Conservation (phyloP, 2,888 invertebrate genomes). For the Podabrus alpinus region DNA sequence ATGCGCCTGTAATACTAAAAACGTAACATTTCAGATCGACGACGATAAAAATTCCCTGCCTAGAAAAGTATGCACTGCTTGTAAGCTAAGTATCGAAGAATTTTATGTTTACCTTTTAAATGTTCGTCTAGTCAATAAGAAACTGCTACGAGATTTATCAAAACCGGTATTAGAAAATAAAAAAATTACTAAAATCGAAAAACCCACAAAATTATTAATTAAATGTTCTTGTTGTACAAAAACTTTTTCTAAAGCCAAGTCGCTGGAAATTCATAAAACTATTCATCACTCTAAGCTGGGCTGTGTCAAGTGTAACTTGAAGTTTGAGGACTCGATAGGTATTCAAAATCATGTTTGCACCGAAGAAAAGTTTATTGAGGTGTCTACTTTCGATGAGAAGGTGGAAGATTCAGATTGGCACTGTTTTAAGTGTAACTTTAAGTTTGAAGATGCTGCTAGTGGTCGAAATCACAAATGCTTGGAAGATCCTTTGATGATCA, state of each 20-base stretch:
- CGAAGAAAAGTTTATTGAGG: background rate
- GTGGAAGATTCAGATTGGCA: background rate
- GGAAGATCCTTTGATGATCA: background rate
- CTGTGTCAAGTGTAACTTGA: background rate
- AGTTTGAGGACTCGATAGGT: background rate
- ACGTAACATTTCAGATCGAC: constrained; percentile 29
- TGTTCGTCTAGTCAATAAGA: constrained; percentile 33
- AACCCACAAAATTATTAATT: background rate
- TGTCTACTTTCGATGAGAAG: background rate
- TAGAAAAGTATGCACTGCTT: constrained; percentile 33
- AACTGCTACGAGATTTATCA: constrained; percentile 19
- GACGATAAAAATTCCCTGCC: constrained; percentile 35
- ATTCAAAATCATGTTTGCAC: background rate
- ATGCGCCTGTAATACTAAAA: background rate
- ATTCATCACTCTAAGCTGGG: constrained; percentile 6
- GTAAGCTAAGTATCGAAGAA: constrained; percentile 35
- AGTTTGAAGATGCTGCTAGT: background rate
- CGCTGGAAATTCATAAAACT: constrained; percentile 10
- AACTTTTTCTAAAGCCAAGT: constrained; percentile 2
- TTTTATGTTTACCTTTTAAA: constrained; percentile 34
- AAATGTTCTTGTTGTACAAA: constrained; percentile 17
- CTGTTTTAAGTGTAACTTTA: background rate
- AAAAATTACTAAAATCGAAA: background rate
- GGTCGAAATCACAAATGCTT: background rate
- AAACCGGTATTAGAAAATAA: background rate